These are phyloP conservation scores for Notodonta ziczac DNA, from an alignment of 2,888 invertebrate species.

Conservation along the genomic window DNA sequence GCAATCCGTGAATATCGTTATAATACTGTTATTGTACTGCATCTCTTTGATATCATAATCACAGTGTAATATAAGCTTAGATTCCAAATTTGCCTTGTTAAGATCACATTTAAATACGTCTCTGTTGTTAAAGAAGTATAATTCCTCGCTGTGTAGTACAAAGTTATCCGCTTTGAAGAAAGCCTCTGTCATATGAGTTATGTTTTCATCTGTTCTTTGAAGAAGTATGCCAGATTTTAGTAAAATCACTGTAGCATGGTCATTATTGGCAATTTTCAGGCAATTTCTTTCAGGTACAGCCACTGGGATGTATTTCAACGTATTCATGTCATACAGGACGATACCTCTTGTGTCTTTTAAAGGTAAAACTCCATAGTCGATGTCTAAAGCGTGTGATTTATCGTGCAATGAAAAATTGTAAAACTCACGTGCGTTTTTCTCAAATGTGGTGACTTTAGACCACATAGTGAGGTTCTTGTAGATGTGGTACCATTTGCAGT, in stretches of 20 bases:
- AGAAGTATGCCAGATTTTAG: conserved; percentile 58
- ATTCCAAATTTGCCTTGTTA: conserved; percentile 42
- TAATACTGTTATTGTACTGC: conserved; percentile 45
- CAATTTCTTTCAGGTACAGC: conserved; percentile 61
- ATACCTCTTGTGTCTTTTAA: conserved; percentile 62
- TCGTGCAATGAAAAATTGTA: conserved; percentile 64
- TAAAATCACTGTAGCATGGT: conserved; percentile 55
- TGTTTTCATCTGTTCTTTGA: conserved; percentile 56
- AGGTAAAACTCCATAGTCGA: conserved; percentile 63
- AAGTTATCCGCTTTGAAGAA: conserved; percentile 67
- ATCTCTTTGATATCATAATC: conserved; percentile 67
- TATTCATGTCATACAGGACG: conserved; percentile 61
- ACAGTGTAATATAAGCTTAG: conserved; percentile 54
- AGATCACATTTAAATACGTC: conserved; percentile 63
- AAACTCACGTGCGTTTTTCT: conserved; percentile 55
- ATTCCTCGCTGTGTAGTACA: conserved; percentile 47
- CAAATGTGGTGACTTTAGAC: conserved; percentile 48
- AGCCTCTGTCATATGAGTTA: conserved; percentile 49
- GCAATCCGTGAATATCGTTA: conserved; percentile 65
- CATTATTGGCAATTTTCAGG: conserved; percentile 62
- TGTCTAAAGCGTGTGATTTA: conserved; percentile 56
- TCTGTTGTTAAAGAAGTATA: conserved; percentile 61
- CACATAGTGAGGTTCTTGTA: conserved; percentile 67
- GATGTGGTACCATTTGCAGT: conserved; percentile 64
- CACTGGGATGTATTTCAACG: conserved; percentile 64